phyloP scores from a whole-genome alignment of 2,888 invertebrate species.

The Yponomeuta plumbellus region DNA sequence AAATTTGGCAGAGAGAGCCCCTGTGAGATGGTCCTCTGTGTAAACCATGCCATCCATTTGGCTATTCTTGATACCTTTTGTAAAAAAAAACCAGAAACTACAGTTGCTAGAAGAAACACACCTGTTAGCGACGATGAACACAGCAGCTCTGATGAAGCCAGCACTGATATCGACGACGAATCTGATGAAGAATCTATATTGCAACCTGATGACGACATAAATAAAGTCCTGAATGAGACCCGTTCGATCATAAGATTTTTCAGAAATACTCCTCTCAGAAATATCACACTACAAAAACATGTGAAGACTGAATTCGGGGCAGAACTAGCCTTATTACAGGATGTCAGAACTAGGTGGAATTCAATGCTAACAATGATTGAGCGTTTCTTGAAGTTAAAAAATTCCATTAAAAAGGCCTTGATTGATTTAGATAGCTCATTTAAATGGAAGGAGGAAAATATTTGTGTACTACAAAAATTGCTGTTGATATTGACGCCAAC shows the following conservation, averaged over 20 bases:
- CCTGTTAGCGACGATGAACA: conserved; percentile 16
- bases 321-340: conserved; percentile 22
- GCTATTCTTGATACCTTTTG: conserved; percentile 20
- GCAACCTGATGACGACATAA: conserved; percentile 20
- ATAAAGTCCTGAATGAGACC: conserved; percentile 21
- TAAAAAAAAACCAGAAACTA: conserved; percentile 18
- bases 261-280: conserved; percentile 22
- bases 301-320: conserved; percentile 18
- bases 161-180: conserved; percentile 20
- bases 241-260: conserved; percentile 22
- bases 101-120: conserved; percentile 16
- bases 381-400: conserved; percentile 20
- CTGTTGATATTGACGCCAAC: conserved; percentile 21
- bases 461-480: conserved; percentile 20
- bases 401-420: conserved; percentile 17
- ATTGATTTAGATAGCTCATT: conserved; percentile 15
- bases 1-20: conserved; percentile 18
- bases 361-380: conserved; percentile 22
- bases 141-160: conserved; percentile 18
- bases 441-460: conserved; percentile 22
- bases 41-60: conserved; percentile 18
- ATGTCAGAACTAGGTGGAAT: conserved; percentile 22
- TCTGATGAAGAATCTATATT: conserved; percentile 9
- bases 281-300: conserved; percentile 23
- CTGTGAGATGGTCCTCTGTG: conserved; percentile 15